Evolutionary conservation across 2,888 invertebrate species (phyloP).

Genomic region (Aphrophora alni): DNA sequence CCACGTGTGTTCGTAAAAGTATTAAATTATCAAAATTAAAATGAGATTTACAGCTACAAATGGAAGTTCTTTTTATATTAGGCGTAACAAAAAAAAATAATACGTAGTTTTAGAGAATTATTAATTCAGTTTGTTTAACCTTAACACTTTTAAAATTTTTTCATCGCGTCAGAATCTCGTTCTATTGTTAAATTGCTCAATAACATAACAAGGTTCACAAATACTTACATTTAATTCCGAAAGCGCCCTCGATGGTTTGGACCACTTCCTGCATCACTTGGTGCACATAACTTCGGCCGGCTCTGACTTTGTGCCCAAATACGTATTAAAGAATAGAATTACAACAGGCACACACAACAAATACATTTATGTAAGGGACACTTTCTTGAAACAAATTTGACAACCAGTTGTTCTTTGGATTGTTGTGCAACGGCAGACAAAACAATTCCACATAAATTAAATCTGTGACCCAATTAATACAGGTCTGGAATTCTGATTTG

Average conservation of each 20-base stretch:
- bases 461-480: background rate
- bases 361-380: slow-evolving; percentile 9
- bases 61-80: too few species aligned
- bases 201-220: background rate
- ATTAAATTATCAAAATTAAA: too few species aligned
- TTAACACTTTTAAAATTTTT: too few species aligned
- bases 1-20: too few species aligned
- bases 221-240: background rate
- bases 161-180: background rate
- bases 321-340: background rate
- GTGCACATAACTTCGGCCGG: background rate
- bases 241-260: background rate
- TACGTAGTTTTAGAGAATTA: too few species aligned
- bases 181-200: background rate
- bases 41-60: too few species aligned
- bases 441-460: slow-evolving; percentile 9
- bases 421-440: background rate
- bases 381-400: slow-evolving; percentile 5
- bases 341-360: background rate
- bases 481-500: background rate
- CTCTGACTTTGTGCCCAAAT: background rate
- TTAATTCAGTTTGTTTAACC: too few species aligned
- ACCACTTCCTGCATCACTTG: background rate
- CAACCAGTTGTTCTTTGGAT: slow-evolving; percentile 3
- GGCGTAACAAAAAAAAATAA: too few species aligned